A percentile compares a stretch with the other conserved stretches of the same genome.
phyloP scores from a whole-genome alignment of 2,113 vertebrate genomes.

The Lepus timidus region DNA sequence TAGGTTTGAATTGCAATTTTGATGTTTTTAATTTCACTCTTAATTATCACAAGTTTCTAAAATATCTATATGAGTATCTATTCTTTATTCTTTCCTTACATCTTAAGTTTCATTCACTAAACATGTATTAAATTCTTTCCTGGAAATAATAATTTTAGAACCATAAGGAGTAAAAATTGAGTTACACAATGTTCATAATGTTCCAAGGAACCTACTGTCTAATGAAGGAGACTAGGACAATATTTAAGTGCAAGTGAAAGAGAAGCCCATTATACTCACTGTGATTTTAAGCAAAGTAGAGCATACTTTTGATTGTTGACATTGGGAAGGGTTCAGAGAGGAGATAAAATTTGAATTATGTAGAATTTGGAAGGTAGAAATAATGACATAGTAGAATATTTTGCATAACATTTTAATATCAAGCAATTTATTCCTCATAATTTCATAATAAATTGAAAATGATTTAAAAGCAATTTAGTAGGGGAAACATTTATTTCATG shows the following conservation, averaged over 20 bases:
- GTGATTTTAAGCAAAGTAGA: neutral
- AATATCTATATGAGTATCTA: neutral
- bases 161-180: neutral
- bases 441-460: slow-evolving; percentile 39
- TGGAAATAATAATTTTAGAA: neutral
- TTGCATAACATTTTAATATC: neutral
- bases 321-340: neutral
- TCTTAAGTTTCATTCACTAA: neutral
- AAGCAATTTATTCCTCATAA: slow-evolving; percentile 36
- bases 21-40: neutral
- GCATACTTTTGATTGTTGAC: neutral
- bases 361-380: slow-evolving; percentile 29
- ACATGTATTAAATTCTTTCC: neutral
- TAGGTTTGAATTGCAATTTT: neutral
- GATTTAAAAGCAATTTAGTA: slow-evolving; percentile 52
- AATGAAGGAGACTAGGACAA: neutral
- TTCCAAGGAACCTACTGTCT: neutral
- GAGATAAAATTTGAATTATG: slow-evolving; percentile 7
- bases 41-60: neutral
- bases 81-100: neutral
- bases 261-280: neutral
- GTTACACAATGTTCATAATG: neutral
- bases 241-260: neutral
- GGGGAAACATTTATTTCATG: slow-evolving; percentile 8
- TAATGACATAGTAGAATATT: slow-evolving; percentile 8